Evolutionary conservation across 2,113 vertebrate genomes (phyloP), one percentile per base, ranked within the genome.

Genomic region (Podocnemis expansa): DNA sequence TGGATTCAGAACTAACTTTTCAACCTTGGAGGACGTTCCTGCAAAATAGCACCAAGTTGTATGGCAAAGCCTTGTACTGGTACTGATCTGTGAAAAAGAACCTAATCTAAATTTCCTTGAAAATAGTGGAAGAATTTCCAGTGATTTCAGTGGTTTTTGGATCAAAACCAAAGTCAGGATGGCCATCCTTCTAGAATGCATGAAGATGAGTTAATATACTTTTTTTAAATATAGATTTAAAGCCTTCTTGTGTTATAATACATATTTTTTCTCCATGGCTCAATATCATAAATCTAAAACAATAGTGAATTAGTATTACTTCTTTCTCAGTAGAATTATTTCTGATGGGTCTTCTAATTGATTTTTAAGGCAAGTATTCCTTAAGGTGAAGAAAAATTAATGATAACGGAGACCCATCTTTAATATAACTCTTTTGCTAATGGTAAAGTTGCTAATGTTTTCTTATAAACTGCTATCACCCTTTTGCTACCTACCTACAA

Each of bases 321-420:
- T 27, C n/a, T 92, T 93, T 89, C 51, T 82, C 7, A 25, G 10
- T 87, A 58, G 31, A 49, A 49, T 43, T 67, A 11, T 41, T 79
- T 95, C 89, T 93, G 25, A 27, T 63, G 25, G 38, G 34, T 85
- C n/a, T 43, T 82, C 54, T 76, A 89, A 85, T 94, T 84, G 49
- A 31, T 92, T 67, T 70, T 70, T 91, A 92, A 91, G 93, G 51
- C 1, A 52, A 25, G 6, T 92, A 31, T 84, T 84, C 47, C 58
- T 56, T 75, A 67, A 38, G 63, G 75, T 54, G 22, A 76, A 47
- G 58, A 87, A 91, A 85, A 89, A 80, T 51, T 10, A 82, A 82
- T 89, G 82, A 45, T 75, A 80, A 85, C 41, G 22, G 67, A 92
- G 76, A 52, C 29, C 29, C 29, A 78, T 82, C 47, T 87, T 91